Conservation (phyloP, 2,113 vertebrate genomes). For the Dipodomys stephensi region DNA sequence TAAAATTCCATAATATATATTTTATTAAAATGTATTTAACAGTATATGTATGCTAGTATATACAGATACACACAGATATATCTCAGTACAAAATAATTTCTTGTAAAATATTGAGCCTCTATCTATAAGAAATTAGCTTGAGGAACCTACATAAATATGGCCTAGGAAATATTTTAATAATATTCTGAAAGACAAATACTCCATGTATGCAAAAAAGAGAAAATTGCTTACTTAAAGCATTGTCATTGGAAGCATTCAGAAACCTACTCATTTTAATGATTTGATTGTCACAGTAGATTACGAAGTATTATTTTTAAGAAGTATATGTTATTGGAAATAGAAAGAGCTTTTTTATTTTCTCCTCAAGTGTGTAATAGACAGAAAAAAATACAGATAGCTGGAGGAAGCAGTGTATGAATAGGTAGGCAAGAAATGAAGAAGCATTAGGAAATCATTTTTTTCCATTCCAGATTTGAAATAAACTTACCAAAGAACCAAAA, state of each 20-base stretch:
- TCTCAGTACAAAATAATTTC: background rate
- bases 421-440: conserved; percentile 15
- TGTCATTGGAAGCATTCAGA: background rate
- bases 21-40: background rate
- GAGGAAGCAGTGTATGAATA: conserved; percentile 9
- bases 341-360: background rate
- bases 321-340: background rate
- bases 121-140: background rate
- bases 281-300: conserved; percentile 15
- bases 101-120: background rate
- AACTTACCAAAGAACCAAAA: conserved; percentile 43
- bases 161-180: background rate
- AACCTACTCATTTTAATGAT: background rate
- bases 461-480: background rate
- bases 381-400: background rate
- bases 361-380: background rate
- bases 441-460: conserved; percentile 18
- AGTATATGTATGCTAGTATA: background rate
- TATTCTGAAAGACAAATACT: background rate
- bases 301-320: background rate
- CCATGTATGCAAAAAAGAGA: background rate
- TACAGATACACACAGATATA: background rate
- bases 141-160: conserved; percentile 6
- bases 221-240: background rate
- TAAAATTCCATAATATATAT: background rate